Conservation (phyloP, 2,888 invertebrate genomes). For the Oxyteleia sp. region DNA sequence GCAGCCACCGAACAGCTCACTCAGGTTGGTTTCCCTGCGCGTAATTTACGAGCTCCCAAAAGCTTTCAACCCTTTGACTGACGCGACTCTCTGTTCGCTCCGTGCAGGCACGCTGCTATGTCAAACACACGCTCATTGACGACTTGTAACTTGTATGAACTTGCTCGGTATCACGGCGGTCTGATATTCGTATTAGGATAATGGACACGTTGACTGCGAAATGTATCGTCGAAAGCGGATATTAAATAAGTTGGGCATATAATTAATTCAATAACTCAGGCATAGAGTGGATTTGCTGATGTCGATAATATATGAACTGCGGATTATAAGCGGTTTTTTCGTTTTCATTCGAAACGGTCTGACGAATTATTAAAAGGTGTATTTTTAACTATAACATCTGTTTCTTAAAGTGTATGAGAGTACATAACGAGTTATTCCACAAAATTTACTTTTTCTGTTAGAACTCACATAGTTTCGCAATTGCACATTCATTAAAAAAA, state of each 20-base stretch:
- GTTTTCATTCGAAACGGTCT: too few species aligned
- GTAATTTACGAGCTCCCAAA: conserved; percentile 71
- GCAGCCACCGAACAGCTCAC: conserved; percentile 90
- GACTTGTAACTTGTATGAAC: conserved; percentile 43
- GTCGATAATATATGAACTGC: too few species aligned
- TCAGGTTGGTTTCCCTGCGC: conserved; percentile 87
- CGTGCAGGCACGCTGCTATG: conserved; percentile 11
- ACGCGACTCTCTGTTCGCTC: conserved; percentile 56
- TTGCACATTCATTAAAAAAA: too few species aligned
- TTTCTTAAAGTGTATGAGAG: too few species aligned
- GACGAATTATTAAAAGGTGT: too few species aligned
- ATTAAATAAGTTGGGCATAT: conserved; percentile 23
- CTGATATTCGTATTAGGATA: conserved; percentile 33
- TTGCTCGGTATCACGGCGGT: conserved; percentile 19
- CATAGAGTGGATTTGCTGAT: too few species aligned
- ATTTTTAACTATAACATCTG: too few species aligned
- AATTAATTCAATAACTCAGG: conserved; percentile 20
- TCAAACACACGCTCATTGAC: conserved; percentile 60
- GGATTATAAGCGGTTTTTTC: too few species aligned
- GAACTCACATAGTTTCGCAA: too few species aligned
- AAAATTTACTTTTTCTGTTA: too few species aligned
- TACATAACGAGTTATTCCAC: too few species aligned
- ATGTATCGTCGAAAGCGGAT: conserved; percentile 14
- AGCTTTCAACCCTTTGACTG: conserved; percentile 72
- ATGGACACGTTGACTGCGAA: conserved; percentile 31